Conservation (phyloP, 2,797 vertebrate species). For the Muraenolepis orangiensis region DNA sequence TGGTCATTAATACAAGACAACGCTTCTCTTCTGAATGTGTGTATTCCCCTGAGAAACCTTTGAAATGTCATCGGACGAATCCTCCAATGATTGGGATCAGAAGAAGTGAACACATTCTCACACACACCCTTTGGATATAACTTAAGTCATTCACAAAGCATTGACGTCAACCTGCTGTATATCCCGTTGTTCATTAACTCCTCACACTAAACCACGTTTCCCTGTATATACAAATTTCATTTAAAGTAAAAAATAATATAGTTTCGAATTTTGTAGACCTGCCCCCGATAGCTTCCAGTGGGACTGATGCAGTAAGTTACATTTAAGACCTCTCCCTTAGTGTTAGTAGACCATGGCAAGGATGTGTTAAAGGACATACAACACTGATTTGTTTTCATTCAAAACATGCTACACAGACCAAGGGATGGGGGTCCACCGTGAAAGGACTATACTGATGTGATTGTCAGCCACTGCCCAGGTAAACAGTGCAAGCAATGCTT, state of each 20-base stretch:
- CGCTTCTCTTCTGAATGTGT: background rate
- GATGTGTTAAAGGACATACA: background rate
- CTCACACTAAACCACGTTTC: background rate
- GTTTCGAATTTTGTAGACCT: background rate
- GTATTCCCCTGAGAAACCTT: conserved; percentile 1
- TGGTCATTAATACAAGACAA: background rate
- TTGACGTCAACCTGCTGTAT: background rate
- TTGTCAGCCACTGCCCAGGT: conserved; percentile 40
- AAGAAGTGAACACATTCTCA: background rate
- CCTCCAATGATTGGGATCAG: background rate
- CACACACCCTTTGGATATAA: background rate
- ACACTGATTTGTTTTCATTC: no score
- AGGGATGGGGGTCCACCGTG: background rate
- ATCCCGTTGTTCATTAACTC: background rate
- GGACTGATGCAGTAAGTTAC: background rate
- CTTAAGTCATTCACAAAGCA: background rate
- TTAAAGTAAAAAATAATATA: background rate
- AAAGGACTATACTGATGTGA: conserved; percentile 13
- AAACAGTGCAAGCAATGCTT: conserved; percentile 18
- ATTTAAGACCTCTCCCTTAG: background rate
- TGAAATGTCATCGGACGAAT: background rate
- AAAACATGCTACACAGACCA: conserved; percentile 5
- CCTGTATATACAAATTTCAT: background rate
- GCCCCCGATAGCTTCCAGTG: background rate
- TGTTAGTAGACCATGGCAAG: background rate